Conservation (phyloP, 2,888 invertebrate genomes). For the Gryllus longicercus region DNA sequence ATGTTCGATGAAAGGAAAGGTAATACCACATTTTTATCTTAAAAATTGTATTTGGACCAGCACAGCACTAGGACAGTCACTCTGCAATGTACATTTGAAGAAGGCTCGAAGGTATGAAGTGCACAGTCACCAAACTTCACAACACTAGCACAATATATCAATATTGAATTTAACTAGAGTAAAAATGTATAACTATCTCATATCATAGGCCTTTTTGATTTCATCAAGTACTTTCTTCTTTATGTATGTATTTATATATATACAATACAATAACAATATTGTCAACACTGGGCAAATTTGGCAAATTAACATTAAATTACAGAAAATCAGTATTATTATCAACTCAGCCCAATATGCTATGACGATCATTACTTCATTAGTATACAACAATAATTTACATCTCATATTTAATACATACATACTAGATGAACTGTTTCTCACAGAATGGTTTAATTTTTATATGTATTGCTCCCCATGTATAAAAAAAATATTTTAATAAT, state of each 20-base stretch:
- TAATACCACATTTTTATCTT: neutral
- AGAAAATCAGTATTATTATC: conserved; percentile 22
- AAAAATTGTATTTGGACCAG: neutral
- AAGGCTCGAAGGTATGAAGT: conserved; percentile 10
- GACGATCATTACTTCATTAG: neutral
- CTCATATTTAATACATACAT: conserved; percentile 5
- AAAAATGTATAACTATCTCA: conserved; percentile 17
- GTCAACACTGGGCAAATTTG: conserved; percentile 35
- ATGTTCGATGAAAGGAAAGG: neutral
- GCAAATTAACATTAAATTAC: conserved; percentile 29
- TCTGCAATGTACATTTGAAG: conserved; percentile 11
- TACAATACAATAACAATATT: conserved; percentile 37
- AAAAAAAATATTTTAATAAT: neutral
- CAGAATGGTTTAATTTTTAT: neutral
- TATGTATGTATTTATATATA: conserved; percentile 24
- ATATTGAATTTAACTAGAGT: conserved; percentile 17
- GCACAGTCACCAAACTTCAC: conserved; percentile 10
- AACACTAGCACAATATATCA: conserved; percentile 17
- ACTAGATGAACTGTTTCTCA: conserved; percentile 17
- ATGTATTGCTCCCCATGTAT: neutral
- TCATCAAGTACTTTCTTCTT: conserved; percentile 18
- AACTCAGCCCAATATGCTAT: conserved; percentile 9
- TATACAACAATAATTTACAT: conserved; percentile 12
- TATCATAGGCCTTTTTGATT: conserved; percentile 17
- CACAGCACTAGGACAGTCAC: conserved; percentile 17